Percentiles rank a stretch among this genome's conserved stretches.
These are phyloP conservation scores for Phataginus tricuspis DNA, from an alignment of 2,797 vertebrate species.

Conservation along the genomic window DNA sequence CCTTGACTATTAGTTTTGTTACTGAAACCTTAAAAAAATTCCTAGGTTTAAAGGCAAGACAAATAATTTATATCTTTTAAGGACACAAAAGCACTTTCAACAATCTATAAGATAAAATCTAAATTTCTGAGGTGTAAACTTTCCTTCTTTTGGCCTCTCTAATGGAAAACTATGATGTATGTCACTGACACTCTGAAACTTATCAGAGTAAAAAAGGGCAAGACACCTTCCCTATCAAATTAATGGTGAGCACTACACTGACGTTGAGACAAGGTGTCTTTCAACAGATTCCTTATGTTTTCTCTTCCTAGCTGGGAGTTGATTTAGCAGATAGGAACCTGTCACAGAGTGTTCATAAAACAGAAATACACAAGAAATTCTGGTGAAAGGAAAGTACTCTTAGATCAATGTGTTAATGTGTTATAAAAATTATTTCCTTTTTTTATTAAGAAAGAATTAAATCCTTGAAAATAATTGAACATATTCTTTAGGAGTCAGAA, in stretches of 20 bases:
- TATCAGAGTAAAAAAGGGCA: constrained; percentile 74
- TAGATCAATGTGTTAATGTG: neutral
- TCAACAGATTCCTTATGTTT: constrained; percentile 56
- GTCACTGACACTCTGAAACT: constrained; percentile 77
- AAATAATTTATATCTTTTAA: neutral
- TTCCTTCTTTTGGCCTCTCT: constrained; percentile 44
- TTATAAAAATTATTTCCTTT: neutral
- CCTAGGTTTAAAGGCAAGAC: neutral
- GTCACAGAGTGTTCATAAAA: constrained; percentile 48
- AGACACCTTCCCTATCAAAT: constrained; percentile 57
- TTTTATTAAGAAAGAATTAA: neutral
- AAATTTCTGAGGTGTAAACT: neutral
- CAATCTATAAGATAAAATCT: neutral
- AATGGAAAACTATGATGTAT: constrained; percentile 68
- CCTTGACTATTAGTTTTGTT: neutral
- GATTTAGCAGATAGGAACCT: constrained; percentile 51
- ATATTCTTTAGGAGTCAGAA: neutral
- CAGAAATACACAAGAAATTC: constrained; percentile 42
- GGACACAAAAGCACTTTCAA: neutral
- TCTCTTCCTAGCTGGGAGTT: neutral
- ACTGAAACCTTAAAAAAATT: neutral
- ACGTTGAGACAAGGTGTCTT: constrained; percentile 3
- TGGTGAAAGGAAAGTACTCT: neutral
- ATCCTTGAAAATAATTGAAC: neutral
- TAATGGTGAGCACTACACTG: constrained; percentile 30